Conservation (phyloP, 1,140 invertebrate species). For the Aplysia californica region DNA sequence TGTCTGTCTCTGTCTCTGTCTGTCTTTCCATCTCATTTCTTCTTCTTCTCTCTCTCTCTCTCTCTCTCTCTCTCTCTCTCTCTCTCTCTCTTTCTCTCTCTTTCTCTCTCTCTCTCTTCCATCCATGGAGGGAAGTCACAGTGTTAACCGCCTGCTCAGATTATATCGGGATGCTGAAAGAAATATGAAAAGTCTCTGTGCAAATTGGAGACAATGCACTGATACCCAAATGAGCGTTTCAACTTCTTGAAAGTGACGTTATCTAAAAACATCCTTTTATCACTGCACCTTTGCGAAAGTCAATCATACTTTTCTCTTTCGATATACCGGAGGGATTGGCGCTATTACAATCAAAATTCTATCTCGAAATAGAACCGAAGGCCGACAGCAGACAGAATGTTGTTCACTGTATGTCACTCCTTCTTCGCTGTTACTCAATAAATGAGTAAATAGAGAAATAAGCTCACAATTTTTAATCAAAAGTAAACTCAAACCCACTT, state of each 20-base stretch:
- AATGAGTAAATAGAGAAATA: no score
- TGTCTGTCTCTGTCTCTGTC: slow-evolving; percentile 10
- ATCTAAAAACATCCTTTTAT: no score
- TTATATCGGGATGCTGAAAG: not conserved
- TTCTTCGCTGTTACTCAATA: no score
- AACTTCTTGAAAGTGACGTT: not conserved
- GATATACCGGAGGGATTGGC: no score
- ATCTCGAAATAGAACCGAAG: no score
- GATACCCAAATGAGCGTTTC: not conserved
- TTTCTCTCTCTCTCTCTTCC: slow-evolving; percentile 17
- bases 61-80: slow-evolving; percentile 22
- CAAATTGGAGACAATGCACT: not conserved
- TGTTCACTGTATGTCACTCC: no score
- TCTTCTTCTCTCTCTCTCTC: slow-evolving; percentile 16
- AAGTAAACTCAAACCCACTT: no score
- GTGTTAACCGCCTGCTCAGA: not conserved
- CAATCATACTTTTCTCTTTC: no score
- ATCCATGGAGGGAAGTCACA: not conserved
- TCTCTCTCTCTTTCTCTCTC: slow-evolving; percentile 28
- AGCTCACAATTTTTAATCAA: no score
- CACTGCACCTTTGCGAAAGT: no score
- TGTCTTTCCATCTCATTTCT: not conserved
- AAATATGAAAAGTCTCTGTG: not conserved
- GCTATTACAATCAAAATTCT: no score
- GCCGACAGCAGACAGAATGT: no score